phyloP scores from a whole-genome alignment of 2,797 vertebrate species.

The Triplophysa yarkandensis region DNA sequence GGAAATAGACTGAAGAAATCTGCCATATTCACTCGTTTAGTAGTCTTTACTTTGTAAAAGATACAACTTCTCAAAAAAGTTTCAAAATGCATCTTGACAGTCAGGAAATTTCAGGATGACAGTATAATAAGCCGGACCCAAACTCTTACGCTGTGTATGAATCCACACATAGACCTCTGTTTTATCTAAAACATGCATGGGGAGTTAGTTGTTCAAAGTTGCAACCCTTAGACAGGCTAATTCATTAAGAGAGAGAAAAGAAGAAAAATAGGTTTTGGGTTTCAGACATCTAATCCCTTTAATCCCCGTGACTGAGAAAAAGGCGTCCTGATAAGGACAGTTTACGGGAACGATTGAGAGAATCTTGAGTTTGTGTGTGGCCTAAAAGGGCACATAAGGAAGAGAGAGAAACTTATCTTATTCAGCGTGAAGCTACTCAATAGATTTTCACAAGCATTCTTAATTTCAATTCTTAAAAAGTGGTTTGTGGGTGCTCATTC shows the following conservation, averaged over 20 bases:
- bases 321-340: constrained; percentile 59
- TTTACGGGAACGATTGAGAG: constrained; percentile 47
- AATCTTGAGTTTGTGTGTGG: constrained; percentile 55
- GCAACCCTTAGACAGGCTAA: constrained; percentile 25
- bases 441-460: background rate
- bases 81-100: no score
- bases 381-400: background rate
- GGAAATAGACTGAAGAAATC: no score
- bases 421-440: background rate
- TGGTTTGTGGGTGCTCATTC: constrained; percentile 6
- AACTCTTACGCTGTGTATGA: no score
- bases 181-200: background rate
- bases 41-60: no score
- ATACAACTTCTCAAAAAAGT: no score
- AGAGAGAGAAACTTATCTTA: background rate
- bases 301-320: constrained; percentile 74
- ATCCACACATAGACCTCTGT: no score
- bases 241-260: constrained; percentile 19
- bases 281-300: constrained; percentile 75
- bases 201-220: background rate
- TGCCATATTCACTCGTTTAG: no score
- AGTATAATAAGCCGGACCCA: no score
- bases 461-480: background rate
- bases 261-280: constrained; percentile 64
- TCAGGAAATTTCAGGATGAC: no score